Evolutionary conservation across 1,140 invertebrate genomes (phyloP).

Genomic region (Melitaea cinxia): DNA sequence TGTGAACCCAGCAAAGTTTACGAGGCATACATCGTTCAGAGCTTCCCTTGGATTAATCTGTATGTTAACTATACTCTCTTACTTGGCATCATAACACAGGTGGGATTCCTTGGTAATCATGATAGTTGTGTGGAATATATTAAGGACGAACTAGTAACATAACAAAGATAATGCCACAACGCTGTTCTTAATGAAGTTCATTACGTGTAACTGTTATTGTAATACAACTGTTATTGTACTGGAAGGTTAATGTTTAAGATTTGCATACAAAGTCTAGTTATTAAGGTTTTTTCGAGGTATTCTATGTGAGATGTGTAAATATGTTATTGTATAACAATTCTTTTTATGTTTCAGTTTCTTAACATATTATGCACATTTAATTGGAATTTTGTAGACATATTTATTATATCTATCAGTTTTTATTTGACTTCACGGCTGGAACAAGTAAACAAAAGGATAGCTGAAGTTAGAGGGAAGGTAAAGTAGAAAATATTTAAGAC

Average conservation of each 20-base stretch:
- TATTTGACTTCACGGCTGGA: slow-evolving; percentile 82
- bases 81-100: slow-evolving; percentile 35
- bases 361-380: slow-evolving; percentile 81
- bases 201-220: background rate
- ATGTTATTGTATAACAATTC: slow-evolving; percentile 1
- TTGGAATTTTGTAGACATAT: slow-evolving; percentile 84
- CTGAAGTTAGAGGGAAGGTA: slow-evolving; percentile 70
- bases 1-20: slow-evolving; percentile 44
- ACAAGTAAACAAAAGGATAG: slow-evolving; percentile 79
- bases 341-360: slow-evolving; percentile 60
- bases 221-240: background rate
- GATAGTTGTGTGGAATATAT: background rate
- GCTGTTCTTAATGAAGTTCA: background rate
- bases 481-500: background rate
- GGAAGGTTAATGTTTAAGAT: background rate
- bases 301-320: background rate
- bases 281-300: no score
- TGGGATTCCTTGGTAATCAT: background rate
- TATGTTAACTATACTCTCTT: slow-evolving; percentile 31
- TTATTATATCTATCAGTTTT: slow-evolving; percentile 83
- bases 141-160: background rate
- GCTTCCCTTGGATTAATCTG: slow-evolving; percentile 51
- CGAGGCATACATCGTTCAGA: slow-evolving; percentile 44
- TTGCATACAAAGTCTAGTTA: no score
- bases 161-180: background rate